A percentile compares a stretch with the other conserved stretches of the same genome.
Evolutionary conservation across 1,140 invertebrate genomes (phyloP).

Genomic region (Carposina sasakii): DNA sequence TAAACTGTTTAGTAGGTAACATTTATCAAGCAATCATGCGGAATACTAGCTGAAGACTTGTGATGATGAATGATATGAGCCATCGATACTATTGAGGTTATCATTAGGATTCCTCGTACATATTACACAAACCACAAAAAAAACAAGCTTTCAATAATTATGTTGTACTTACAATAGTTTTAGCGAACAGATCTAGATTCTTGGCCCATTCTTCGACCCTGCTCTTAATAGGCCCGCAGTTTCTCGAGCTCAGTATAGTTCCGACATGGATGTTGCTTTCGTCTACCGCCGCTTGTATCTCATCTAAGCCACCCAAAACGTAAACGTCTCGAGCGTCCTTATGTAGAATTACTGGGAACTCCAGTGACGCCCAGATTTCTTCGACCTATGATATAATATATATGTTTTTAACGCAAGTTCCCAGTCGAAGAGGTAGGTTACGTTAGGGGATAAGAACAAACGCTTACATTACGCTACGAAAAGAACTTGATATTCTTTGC

Average conservation of each 20-base stretch:
- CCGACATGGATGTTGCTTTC: conserved; percentile 90
- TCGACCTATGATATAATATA: too few relatives aligned
- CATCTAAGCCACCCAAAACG: conserved; percentile 87
- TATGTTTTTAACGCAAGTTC: too few relatives aligned
- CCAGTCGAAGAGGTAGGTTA: too few relatives aligned
- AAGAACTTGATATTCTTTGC: too few relatives aligned
- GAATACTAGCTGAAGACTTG: too few relatives aligned
- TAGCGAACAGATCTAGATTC: conserved; percentile 82
- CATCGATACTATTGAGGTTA: too few relatives aligned
- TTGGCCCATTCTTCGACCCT: conserved; percentile 86
- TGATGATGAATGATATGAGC: too few relatives aligned
- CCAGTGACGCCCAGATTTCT: conserved; percentile 84
- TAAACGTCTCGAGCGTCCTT: conserved; percentile 87
- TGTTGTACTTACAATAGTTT: conserved; percentile 76
- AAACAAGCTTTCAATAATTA: conserved; percentile 12
- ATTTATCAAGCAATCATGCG: too few relatives aligned
- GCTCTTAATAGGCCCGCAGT: conserved; percentile 86
- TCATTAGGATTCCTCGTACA: too few relatives aligned
- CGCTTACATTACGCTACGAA: too few relatives aligned
- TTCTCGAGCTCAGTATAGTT: conserved; percentile 87
- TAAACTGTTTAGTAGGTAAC: too few relatives aligned
- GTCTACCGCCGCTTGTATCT: conserved; percentile 85
- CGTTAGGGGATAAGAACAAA: too few relatives aligned
- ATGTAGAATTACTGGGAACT: conserved; percentile 84
- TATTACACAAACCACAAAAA: conserved; percentile 15